Base-by-base conservation (phyloP, 2,888 invertebrate genomes). In the Hemaris fuciformis region DNA sequence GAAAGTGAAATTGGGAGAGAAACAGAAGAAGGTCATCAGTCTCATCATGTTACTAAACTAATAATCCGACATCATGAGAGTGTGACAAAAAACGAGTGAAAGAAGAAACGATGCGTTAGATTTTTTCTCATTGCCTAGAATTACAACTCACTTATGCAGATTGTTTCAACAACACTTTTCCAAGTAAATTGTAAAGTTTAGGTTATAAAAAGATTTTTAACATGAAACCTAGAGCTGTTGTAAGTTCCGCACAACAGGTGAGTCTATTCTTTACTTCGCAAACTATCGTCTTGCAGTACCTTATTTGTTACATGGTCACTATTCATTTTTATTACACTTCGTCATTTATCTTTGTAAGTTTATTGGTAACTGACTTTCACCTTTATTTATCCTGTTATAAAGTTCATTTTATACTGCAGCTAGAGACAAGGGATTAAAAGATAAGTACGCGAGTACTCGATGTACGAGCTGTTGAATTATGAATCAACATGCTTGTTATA, bases 251-350 rank as follows among this genome's bases (percentile, higher is more conserved):
- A 73, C 72, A 76, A 75, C 70, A 74, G 71, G 73, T 74, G 67
- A 78, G 67, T 66, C 67, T 65, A 71, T 74, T 76, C 63, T 67
- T 73, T 70, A 68, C 69, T 67, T 64, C 15, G 18, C 7, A 48
- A 63, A 67, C 68, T 66, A 69, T 69, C 68, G 70, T 64, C 69
- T 69, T 66, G 57, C 67, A 31, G 68, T 69, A 68, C 70, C 70
- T 70, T 74, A 72, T 72, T 67, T 74, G 67, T 74, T 70, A 72
- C 68, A 68, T 67, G 68, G 66, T 57, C 63, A 67, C 70, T 66
- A 73, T 78, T 74, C 60, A 64, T 77, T 73, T 72, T 76, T 76
- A 75, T 77, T 74, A 75, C 67, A 65, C 48, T 15, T 27, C 8
- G 48, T 27, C 15, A 53, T 53, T 53, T 53, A 27, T 53, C 48